Percentiles rank a stretch among this genome's conserved stretches.
Conservation (phyloP, 2,797 vertebrate species). For the Chromis chromis region DNA sequence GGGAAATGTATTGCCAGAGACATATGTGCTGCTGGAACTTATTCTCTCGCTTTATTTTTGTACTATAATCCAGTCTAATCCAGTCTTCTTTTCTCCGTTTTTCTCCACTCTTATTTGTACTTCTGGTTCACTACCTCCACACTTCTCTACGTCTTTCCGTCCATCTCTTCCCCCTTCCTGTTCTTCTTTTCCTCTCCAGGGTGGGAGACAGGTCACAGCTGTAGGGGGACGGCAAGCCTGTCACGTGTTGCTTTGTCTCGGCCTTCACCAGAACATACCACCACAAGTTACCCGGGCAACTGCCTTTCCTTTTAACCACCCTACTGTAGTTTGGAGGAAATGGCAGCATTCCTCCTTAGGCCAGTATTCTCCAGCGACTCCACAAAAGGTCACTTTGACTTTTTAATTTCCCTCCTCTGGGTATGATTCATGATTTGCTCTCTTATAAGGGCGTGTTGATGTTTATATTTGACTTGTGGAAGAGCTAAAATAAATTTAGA, state of each 20-base stretch:
- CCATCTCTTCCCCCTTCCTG: slow-evolving; percentile 53
- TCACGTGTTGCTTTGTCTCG: slow-evolving; percentile 80
- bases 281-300: slow-evolving; percentile 72
- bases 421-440: slow-evolving; percentile 66
- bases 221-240: slow-evolving; percentile 75
- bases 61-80: neutral
- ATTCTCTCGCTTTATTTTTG: slow-evolving; percentile 18
- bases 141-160: slow-evolving; percentile 25
- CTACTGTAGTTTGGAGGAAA: slow-evolving; percentile 72
- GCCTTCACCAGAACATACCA: slow-evolving; percentile 76
- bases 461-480: slow-evolving; percentile 72
- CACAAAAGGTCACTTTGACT: slow-evolving; percentile 77
- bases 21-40: slow-evolving; percentile 23
- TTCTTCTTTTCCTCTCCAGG: slow-evolving; percentile 60
- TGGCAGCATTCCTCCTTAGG: slow-evolving; percentile 52
- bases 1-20: slow-evolving; percentile 27
- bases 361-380: slow-evolving; percentile 64
- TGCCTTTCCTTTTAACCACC: slow-evolving; percentile 47
- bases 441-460: slow-evolving; percentile 59
- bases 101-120: slow-evolving; percentile 1
- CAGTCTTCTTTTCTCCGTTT: neutral
- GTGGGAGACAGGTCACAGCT: slow-evolving; percentile 84
- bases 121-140: slow-evolving; percentile 4
- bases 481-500: slow-evolving; percentile 70
- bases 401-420: slow-evolving; percentile 64